Evolutionary conservation across 2,888 invertebrate genomes (phyloP).

Genomic region (Sceliomorpha sp.): DNA sequence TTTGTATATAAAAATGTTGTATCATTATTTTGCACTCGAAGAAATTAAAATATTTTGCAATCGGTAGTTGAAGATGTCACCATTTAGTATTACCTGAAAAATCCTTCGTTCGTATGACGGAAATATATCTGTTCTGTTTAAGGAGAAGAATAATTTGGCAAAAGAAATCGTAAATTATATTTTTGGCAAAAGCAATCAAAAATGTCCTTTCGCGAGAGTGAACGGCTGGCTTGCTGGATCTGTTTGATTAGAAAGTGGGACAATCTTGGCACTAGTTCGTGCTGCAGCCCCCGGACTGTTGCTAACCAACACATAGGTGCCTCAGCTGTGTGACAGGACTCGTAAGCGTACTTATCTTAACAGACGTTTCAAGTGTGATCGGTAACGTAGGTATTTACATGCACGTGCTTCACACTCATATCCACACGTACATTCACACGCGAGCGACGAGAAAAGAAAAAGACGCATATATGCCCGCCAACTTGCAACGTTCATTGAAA

Average conservation of each 20-base stretch:
- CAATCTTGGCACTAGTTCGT: slow-evolving; percentile 66
- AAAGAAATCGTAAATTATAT: too few relatives aligned
- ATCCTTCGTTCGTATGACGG: too few relatives aligned
- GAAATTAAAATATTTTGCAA: too few relatives aligned
- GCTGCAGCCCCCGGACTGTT: slow-evolving; percentile 63
- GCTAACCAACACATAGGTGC: slow-evolving; percentile 65
- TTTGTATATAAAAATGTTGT: too few relatives aligned
- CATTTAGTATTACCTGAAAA: too few relatives aligned
- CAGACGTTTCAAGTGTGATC: slow-evolving; percentile 31
- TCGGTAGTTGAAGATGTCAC: too few relatives aligned
- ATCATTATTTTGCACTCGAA: too few relatives aligned
- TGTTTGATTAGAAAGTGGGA: slow-evolving; percentile 77
- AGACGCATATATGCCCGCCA: slow-evolving; percentile 27
- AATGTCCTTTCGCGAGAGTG: slow-evolving; percentile 18
- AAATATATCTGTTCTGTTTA: too few relatives aligned
- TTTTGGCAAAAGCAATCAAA: slow-evolving; percentile 21
- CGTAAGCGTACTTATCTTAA: slow-evolving; percentile 34
- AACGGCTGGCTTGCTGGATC: slow-evolving; percentile 58
- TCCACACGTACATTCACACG: slow-evolving; percentile 22
- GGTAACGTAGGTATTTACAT: slow-evolving; percentile 22
- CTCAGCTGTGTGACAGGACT: slow-evolving; percentile 24
- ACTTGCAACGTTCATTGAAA: slow-evolving; percentile 15
- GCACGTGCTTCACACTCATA: too few relatives aligned
- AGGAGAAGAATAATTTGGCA: too few relatives aligned
- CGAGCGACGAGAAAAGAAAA: slow-evolving; percentile 6